phyloP scores from a whole-genome alignment of 2,113 vertebrate genomes.

The Malurus cyaneus region DNA sequence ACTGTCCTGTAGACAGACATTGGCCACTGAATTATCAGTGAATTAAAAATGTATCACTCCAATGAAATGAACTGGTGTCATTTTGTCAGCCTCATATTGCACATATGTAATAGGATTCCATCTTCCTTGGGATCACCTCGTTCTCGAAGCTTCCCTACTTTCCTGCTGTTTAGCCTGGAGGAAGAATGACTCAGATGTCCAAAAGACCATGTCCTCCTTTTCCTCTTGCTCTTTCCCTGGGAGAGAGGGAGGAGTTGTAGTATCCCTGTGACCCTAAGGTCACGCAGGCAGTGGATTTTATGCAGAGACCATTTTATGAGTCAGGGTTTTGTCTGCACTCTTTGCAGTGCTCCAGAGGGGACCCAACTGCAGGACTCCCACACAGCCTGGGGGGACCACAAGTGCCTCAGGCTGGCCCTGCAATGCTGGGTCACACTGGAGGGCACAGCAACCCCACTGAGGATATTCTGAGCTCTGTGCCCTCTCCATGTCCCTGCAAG shows the following conservation, averaged over 20 bases:
- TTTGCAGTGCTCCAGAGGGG: neutral
- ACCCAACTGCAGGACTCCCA: accelerated
- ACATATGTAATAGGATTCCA: neutral
- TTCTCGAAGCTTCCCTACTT: neutral
- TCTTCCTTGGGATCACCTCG: neutral
- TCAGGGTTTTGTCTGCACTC: neutral
- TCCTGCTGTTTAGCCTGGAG: neutral
- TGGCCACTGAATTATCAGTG: neutral
- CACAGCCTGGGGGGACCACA: neutral
- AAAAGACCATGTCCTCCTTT: neutral
- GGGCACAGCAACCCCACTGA: neutral
- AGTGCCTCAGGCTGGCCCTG: neutral
- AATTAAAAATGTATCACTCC: neutral
- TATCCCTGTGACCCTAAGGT: no score
- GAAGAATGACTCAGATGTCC: neutral
- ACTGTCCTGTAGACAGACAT: neutral
- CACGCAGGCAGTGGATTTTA: neutral
- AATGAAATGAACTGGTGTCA: neutral
- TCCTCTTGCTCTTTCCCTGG: neutral
- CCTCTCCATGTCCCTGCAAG: accelerated
- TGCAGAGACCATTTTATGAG: neutral
- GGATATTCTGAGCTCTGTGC: neutral
- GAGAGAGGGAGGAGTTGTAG: neutral
- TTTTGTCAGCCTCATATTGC: neutral
- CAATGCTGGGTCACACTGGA: accelerated